Percentiles rank a stretch among this genome's conserved stretches.
Evolutionary conservation across 2,113 vertebrate genomes (phyloP).

Genomic region (Perca schrenkii): DNA sequence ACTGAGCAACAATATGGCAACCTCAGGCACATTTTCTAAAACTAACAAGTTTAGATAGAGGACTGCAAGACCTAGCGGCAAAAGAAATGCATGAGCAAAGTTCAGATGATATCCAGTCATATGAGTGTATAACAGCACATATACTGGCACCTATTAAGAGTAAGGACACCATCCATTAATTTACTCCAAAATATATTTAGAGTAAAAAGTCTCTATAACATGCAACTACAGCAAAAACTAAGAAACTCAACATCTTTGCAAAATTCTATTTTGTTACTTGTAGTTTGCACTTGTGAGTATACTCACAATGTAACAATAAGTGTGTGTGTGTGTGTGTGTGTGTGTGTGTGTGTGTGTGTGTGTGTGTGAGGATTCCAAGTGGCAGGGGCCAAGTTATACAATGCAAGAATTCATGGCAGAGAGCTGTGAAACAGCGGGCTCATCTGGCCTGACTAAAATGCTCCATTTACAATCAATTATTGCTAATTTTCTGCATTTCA

Average conservation of each 20-base stretch:
- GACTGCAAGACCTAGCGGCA: neutral
- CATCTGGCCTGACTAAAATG: constrained; percentile 40
- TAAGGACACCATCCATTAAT: neutral
- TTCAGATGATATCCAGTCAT: neutral
- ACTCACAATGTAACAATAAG: neutral
- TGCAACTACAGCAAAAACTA: neutral
- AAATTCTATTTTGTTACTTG: neutral
- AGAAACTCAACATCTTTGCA: neutral
- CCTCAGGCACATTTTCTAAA: constrained; percentile 10
- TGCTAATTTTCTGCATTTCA: constrained; percentile 20
- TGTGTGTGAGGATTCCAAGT: constrained; percentile 34
- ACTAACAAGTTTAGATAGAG: neutral
- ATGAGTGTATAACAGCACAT: neutral
- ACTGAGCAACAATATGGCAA: neutral
- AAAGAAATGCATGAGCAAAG: neutral
- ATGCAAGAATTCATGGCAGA: constrained; percentile 59
- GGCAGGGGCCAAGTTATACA: constrained; percentile 62
- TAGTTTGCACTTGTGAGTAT: neutral
- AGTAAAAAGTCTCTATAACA: neutral
- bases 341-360: constrained; percentile 15
- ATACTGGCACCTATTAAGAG: neutral
- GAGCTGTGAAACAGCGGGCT: constrained; percentile 3
- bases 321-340: neutral
- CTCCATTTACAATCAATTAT: constrained; percentile 38
- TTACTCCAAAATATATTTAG: neutral